Percentiles rank a stretch among this genome's conserved stretches.
Conservation (phyloP, 2,113 vertebrate genomes). For the Hyaena hyaena region DNA sequence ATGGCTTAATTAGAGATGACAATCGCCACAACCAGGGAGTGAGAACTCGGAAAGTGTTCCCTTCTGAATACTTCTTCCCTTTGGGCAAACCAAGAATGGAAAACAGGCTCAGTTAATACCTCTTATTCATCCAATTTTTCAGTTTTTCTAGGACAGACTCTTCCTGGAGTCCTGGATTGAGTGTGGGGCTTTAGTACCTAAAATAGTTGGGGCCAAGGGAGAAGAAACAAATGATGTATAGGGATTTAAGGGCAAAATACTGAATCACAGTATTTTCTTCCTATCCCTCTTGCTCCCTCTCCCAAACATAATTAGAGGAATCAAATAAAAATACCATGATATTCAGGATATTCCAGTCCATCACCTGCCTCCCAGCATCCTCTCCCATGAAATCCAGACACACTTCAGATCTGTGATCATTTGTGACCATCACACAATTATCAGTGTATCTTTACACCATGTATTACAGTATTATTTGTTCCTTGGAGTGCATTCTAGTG, state of each 20-base stretch:
- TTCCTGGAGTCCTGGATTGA: background rate
- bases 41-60: background rate
- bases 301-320: background rate
- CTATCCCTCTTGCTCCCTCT: background rate
- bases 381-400: background rate
- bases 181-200: background rate
- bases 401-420: background rate
- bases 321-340: accelerated
- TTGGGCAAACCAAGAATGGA: background rate
- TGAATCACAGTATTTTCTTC: background rate
- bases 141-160: background rate
- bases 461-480: background rate
- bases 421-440: no score
- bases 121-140: background rate
- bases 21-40: background rate
- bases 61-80: background rate
- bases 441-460: background rate
- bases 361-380: background rate
- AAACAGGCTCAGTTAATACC: background rate
- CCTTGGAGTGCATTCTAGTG: background rate
- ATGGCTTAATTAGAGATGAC: background rate
- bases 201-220: background rate
- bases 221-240: background rate
- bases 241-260: background rate
- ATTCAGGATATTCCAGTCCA: background rate